Evolutionary conservation across 1,140 invertebrate genomes (phyloP), one percentile per base, ranked within the genome.

Genomic region (Trachymyrmex cornetzi): DNA sequence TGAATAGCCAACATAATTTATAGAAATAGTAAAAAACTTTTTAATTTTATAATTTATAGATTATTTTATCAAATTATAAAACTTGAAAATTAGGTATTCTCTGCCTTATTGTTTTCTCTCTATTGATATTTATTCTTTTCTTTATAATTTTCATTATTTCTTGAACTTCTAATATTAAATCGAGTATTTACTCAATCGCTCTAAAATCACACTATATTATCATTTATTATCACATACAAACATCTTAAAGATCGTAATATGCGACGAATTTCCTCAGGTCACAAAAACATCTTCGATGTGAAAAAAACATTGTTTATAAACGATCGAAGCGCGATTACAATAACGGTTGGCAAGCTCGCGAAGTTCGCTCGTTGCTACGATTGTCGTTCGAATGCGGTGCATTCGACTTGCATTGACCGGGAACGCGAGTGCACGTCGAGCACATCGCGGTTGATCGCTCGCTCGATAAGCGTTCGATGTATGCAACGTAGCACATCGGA

Each of bases 401-500:
- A 22, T 50, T 48, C 67, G 19, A n/a, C 12, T 72, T 19, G 69
- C 69, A 75, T 84, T 84, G 80, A 84, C 27, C 80, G 57, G 24
- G 27, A 79, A 84, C 55, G 55, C 55, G 44, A 84, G 57, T 75
- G 55, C 69, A 84, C 30, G 57, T 63, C 12, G 57, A 84, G 69
- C 69, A 84, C 44, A 22, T 34, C 34, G 55, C 16, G 55, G 38
- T 16, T 9, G 80, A 84, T 75, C 24, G 69, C 19, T 48, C 55
- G 53, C 57, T 84, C 69, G 67, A 84, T 84, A 74, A 84, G 80
- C 69, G 34, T 63, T 75, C 38, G 24, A 48, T 59, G 38, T 48
- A 50, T 34, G 38, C 48, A 63, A 74, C 55, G 38, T 75, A 74
- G 12, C 38, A 74, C n/a, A 48, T 34, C 27, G 80, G 19, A 48